Percentiles rank a stretch among this genome's conserved stretches.
Evolutionary conservation across 1,140 invertebrate species (phyloP).

Genomic region (Thalassaphorura encarpata): DNA sequence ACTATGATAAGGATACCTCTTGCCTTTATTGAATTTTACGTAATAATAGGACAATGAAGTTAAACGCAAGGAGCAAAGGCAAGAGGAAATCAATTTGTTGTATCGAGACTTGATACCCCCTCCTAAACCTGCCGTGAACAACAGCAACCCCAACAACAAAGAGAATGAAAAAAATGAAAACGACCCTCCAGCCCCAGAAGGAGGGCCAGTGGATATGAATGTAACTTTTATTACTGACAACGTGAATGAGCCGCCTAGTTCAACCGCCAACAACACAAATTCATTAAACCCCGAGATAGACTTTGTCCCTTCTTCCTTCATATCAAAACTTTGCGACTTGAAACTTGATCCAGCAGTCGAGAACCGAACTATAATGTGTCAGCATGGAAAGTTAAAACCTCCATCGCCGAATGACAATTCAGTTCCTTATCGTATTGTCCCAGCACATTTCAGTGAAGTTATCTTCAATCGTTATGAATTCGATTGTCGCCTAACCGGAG

Average conservation of each 20-base stretch:
- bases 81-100: conserved; percentile 8
- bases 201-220: too few relatives aligned
- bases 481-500: conserved; percentile 37
- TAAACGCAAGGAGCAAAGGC: not conserved
- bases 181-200: too few relatives aligned
- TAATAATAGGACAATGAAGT: conserved; percentile 41
- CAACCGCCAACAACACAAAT: not conserved
- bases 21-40: not conserved
- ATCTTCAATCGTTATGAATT: conserved; percentile 43
- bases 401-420: conserved; percentile 10
- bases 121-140: not conserved
- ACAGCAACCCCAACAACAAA: not conserved
- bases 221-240: too few relatives aligned
- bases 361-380: conserved; percentile 42
- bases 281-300: conserved; percentile 38
- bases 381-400: conserved; percentile 42
- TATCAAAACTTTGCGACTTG: conserved; percentile 37
- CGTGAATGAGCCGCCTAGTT: too few relatives aligned
- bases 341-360: conserved; percentile 41
- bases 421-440: conserved; percentile 11
- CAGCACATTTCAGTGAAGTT: conserved; percentile 31
- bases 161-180: not conserved
- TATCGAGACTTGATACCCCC: not conserved
- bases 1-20: conserved; percentile 6
- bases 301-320: conserved; percentile 45